Conservation (phyloP, 2,888 invertebrate genomes). For the Opisthograptis luteolata region DNA sequence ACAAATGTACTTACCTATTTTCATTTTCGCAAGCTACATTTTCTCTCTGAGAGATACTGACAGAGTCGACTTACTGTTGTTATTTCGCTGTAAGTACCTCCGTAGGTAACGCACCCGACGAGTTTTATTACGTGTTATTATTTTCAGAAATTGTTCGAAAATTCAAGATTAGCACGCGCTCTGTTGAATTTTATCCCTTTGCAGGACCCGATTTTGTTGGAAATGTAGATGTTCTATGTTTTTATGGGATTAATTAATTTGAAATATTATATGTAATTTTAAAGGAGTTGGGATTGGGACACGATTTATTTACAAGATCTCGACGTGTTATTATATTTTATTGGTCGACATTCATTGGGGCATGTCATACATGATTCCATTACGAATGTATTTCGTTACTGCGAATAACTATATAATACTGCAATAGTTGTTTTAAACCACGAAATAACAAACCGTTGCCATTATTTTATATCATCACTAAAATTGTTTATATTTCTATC, state of each 20-base stretch:
- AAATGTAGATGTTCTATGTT: constrained; percentile 10
- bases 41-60: too few species aligned
- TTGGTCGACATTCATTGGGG: background rate
- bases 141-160: constrained; percentile 55
- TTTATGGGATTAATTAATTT: constrained; percentile 21
- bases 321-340: background rate
- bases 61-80: background rate
- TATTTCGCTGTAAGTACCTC: constrained; percentile 4
- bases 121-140: constrained; percentile 72
- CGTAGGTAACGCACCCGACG: constrained; percentile 46
- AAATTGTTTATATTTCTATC: too few species aligned
- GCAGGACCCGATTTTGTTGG: constrained; percentile 5
- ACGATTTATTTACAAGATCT: background rate
- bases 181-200: constrained; percentile 20
- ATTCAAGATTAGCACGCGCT: constrained; percentile 20
- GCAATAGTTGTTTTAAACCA: too few species aligned
- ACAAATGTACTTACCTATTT: too few species aligned
- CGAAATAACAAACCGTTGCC: too few species aligned
- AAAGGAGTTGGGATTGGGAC: background rate
- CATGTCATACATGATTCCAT: too few species aligned
- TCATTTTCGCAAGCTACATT: too few species aligned
- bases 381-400: too few species aligned
- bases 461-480: too few species aligned
- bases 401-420: too few species aligned
- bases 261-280: constrained; percentile 6